Percentiles rank a stretch among this genome's conserved stretches.
Conservation (phyloP, 2,113 vertebrate genomes). For the Dinomys branickii region DNA sequence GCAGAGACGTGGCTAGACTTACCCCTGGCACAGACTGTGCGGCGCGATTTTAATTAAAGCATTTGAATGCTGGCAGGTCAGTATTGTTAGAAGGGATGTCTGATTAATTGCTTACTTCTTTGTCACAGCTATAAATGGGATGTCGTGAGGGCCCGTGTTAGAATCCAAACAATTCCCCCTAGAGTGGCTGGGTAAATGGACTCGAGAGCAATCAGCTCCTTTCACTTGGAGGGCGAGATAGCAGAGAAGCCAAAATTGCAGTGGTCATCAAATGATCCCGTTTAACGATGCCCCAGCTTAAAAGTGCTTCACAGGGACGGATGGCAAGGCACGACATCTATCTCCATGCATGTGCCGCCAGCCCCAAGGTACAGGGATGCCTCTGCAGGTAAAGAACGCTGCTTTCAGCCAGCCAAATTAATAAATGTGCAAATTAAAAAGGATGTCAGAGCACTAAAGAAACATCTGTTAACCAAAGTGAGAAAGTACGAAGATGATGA, state of each 20-base stretch:
- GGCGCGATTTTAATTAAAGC: slow-evolving; percentile 86
- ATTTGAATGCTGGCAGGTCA: slow-evolving; percentile 88
- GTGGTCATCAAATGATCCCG: slow-evolving; percentile 34
- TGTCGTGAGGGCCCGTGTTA: slow-evolving; percentile 72
- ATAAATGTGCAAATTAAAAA: slow-evolving; percentile 87
- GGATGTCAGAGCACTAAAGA: slow-evolving; percentile 85
- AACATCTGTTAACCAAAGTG: slow-evolving; percentile 88
- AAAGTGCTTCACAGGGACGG: not conserved
- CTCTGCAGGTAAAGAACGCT: slow-evolving; percentile 72
- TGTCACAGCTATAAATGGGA: slow-evolving; percentile 82
- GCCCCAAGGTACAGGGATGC: not conserved
- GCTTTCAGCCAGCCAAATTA: slow-evolving; percentile 83
- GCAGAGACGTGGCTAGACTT: slow-evolving; percentile 76
- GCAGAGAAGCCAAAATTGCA: slow-evolving; percentile 68
- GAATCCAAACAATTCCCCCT: slow-evolving; percentile 78
- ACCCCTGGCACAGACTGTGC: slow-evolving; percentile 82
- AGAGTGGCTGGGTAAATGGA: slow-evolving; percentile 63
- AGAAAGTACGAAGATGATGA: slow-evolving; percentile 85
- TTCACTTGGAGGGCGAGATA: slow-evolving; percentile 49
- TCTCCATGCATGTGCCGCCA: not conserved
- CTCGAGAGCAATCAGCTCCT: slow-evolving; percentile 69
- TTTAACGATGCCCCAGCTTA: slow-evolving; percentile 71
- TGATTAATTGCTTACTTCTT: slow-evolving; percentile 89
- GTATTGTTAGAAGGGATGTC: slow-evolving; percentile 83
- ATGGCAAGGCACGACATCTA: slow-evolving; percentile 23